Base-by-base conservation (phyloP, 2,888 invertebrate species). In the Tyria jacobaeae region DNA sequence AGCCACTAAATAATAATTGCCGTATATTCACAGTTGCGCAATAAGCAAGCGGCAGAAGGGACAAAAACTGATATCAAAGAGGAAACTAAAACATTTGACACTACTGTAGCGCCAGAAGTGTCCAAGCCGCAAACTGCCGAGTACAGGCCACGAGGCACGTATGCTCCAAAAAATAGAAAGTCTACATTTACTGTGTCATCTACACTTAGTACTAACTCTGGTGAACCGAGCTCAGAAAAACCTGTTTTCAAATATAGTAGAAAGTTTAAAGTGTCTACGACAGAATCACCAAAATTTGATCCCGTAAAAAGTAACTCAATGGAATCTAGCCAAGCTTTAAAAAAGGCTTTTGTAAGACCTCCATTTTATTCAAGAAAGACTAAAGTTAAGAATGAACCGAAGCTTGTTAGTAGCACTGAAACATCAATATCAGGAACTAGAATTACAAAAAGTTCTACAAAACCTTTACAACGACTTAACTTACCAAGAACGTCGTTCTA, bases 401-500 rank as follows among this genome's bases (percentile, higher is more conserved):
- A 80, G 60, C 76, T 77, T 44, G 68, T 71, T 14, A 78, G 79
- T 37, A 85, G 76, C 48, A 81, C 85, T 34, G 86, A 84, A 73
- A 58, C 71, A 25, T 70, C 81, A 54, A 48, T 64, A 4, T 71
- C 64, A 17, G 57, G 73, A 50, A 70, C 61, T 21, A 76, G 75
- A 52, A 80, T 74, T 60, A 71, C 35, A 37, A 66, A 63, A 66
- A 76, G 74, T 15, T 69, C 66, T 48, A 64, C 63, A 50, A 75
- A 73, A 52, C 71, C 63, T 53, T 65, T 75, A 64, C 73, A 80
- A 37, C 84, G 76, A 61, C 74, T 76, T 6, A 74, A 79, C 31
- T 75, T 92, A 56, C 90, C 91, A 31, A 87, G 87, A 68, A 91
- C 92, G 14, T 88, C 90, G 31, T 92, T 89, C 73, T 92, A 92